Evolutionary conservation across 2,113 vertebrate genomes (phyloP), one percentile per base, ranked within the genome.

Genomic region (Nothobranchius furzeri): DNA sequence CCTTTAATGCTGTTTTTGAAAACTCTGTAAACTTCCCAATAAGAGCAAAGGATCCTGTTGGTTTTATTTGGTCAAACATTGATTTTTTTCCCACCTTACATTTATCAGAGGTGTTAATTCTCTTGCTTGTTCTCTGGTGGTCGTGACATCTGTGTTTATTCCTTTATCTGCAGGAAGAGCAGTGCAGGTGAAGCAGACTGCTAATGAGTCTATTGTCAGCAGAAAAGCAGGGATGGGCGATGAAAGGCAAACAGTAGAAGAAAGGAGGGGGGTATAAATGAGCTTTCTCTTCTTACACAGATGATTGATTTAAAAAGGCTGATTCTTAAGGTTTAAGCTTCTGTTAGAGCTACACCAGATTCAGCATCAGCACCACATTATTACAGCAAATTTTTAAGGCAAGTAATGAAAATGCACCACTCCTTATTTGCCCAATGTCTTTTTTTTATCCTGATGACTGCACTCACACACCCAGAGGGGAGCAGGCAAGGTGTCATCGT

Each of bases 191-290:
- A 60, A 66, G 60, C 68, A 74, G 67, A 17, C 54, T 60, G 35
- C 47, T 73, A 78, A 86, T 79, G 67, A 79, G 78, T 46, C 66
- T 74, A 12, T 57, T 84, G 76, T 80, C 72, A 79, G 45, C 67
- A 53, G 11, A 70, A 73, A 60, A 83, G 64, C 59, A 66, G 43
- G 8, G 64, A 52, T 13, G 20, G 67, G 30, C 2, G 24, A 79
- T 78, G 66, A 79, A 64, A 68, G 35, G 51, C 25, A 73, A 76
- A 13, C 9, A 61, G 12, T 54, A 20, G 68, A 68, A 20, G 20
- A 20, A 20, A 20, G 25, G 12, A 5, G 47, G 60, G 35, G 78
- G 85, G 76, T 79, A 61, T 30, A 55, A 72, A 85, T 76, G 51
- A 75, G 46, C n/a, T 37, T 1, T 56, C 9, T 60, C 35, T 61